Base-by-base conservation (phyloP, 2,797 vertebrate species). In the Myotis myotis region DNA sequence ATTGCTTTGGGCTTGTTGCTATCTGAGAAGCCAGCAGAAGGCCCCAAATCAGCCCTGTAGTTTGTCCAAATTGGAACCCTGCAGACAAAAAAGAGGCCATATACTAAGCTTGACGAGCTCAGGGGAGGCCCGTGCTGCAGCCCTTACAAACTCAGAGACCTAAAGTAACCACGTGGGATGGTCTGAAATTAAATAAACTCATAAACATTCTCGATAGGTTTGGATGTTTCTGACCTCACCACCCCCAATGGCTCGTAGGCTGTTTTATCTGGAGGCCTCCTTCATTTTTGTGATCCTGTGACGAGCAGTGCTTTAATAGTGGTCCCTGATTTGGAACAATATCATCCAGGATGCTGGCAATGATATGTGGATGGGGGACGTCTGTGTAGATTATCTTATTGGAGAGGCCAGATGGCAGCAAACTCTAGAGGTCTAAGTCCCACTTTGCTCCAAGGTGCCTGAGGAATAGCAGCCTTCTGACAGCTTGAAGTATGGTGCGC, bases 401-500 rank as follows among this genome's bases (percentile, higher is more conserved):
- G 94, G 86, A 64, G 78, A 78, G 92, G 86, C 87, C 91, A 83
- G 87, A 84, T 89, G 96, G 96, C 20, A 64, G 82, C 62, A 22
- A 92, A 94, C 87, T 87, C 92, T 51, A 49, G 75, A 89, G 84
- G 91, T 92, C 95, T 92, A 47, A 92, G 92, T 79, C 93, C 95
- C 44, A 17, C 93, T 93, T 95, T 88, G 92, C 89, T 94, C 93
- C 89, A 95, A 97, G 96, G 97, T 97, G 94, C 95, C 92, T 83
- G 91, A 96, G 92, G 93, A 96, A 90, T 68, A 72, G 91, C 91
- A 93, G 94, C 75, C 95, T 76, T 66, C 95, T 96, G 97, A 97
- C 96, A 97, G 96, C 93, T 97, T 98, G 94, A 98, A 97, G 97
- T 95, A 94, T 97, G 96, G 96, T 92, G 98, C 98, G 83, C 96